Percentiles rank a stretch among this genome's conserved stretches.
Evolutionary conservation across 2,888 invertebrate genomes (phyloP).

Genomic region (Aphrophora alni): DNA sequence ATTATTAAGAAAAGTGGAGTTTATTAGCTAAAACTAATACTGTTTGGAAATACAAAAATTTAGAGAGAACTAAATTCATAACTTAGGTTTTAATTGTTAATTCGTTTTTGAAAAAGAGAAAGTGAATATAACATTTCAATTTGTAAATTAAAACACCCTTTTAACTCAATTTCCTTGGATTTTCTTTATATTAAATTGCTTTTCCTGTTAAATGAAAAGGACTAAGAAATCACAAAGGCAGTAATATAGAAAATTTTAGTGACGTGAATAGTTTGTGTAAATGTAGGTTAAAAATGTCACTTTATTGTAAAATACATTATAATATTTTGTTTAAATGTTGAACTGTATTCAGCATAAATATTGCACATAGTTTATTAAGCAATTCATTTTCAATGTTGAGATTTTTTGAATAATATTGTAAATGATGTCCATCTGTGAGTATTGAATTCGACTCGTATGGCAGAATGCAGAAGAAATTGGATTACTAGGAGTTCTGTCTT

Average conservation of each 20-base stretch:
- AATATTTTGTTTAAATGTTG: not conserved
- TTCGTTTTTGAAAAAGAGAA: too few species aligned
- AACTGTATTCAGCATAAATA: not conserved
- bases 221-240: too few species aligned
- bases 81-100: too few species aligned
- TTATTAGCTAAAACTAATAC: too few species aligned
- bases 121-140: too few species aligned
- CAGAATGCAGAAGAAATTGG: not conserved
- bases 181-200: too few species aligned
- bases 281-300: constrained; percentile 37
- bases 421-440: not conserved
- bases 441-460: not conserved
- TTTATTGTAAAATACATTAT: constrained; percentile 11
- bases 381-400: not conserved
- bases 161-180: too few species aligned
- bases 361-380: not conserved
- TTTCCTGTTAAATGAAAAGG: too few species aligned
- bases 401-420: not conserved
- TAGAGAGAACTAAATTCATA: too few species aligned
- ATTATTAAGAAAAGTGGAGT: too few species aligned
- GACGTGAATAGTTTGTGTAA: constrained; percentile 36
- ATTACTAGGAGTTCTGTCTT: not conserved
- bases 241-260: constrained; percentile 36
- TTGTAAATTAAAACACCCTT: too few species aligned
- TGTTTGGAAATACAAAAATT: too few species aligned